Percentiles rank a stretch among this genome's conserved stretches.
These are phyloP conservation scores for Mormyrops boulengeri DNA, from an alignment of 2,797 vertebrate species.

Conservation along the genomic window DNA sequence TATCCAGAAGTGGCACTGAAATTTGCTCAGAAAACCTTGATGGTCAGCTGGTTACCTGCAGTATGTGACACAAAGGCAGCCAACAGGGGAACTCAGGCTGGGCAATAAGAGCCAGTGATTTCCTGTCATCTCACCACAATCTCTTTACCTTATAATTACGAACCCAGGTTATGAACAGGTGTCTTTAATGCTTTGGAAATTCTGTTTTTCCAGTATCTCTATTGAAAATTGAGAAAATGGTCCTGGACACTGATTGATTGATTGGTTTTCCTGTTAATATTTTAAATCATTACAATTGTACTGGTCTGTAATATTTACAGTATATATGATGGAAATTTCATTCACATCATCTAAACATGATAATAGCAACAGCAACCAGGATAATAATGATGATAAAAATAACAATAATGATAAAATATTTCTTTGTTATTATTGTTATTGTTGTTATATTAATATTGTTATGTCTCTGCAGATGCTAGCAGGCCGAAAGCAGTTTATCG, in stretches of 20 bases:
- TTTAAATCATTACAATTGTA: background rate
- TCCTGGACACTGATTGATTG: background rate
- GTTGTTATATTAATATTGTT: background rate
- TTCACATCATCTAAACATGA: background rate
- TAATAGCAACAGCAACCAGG: background rate
- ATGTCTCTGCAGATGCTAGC: background rate
- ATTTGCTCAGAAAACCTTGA: background rate
- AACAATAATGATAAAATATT: background rate
- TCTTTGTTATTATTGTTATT: background rate
- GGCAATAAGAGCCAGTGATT: background rate
- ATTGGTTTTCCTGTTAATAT: background rate
- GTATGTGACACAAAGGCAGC: background rate
- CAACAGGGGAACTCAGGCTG: background rate
- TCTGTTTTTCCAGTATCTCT: background rate
- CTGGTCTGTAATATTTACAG: background rate
- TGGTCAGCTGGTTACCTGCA: background rate
- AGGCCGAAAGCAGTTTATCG: background rate
- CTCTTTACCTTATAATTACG: background rate
- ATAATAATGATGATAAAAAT: background rate
- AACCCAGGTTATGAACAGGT: background rate
- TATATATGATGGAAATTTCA: background rate
- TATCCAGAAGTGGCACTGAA: background rate
- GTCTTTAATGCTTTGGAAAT: background rate
- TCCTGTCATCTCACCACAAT: background rate
- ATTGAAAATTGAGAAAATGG: background rate